phyloP scores from a whole-genome alignment of 37 sponge, comb jelly and placozoan species.

The Chondrosia reniformis region DNA sequence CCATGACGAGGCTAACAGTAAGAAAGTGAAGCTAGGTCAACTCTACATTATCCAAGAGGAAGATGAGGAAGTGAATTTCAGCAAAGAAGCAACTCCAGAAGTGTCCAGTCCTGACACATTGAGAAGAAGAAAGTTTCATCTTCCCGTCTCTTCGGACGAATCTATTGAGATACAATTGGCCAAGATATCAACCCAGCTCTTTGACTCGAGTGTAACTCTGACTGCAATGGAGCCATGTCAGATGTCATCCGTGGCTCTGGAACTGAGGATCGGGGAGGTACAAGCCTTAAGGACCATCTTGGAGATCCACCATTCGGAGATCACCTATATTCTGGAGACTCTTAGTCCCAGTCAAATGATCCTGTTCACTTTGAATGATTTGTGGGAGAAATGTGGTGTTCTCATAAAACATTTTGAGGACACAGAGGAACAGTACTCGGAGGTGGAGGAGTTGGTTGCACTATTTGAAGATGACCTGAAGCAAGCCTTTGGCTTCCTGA shows the following conservation, averaged over 20 bases:
- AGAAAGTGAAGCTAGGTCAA: background rate
- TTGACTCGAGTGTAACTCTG: constrained; percentile 9
- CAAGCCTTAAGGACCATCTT: constrained; percentile 17
- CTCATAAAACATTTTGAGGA: constrained; percentile 21
- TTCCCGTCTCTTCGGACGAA: background rate
- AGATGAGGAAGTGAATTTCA: background rate
- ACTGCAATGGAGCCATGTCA: constrained; percentile 22
- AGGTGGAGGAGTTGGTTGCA: constrained; percentile 2
- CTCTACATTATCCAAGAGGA: constrained; percentile 9
- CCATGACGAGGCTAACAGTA: constrained; percentile 13
- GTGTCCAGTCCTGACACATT: background rate
- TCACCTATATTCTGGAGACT: constrained; percentile 19
- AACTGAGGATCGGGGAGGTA: constrained; percentile 1
- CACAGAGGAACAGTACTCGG: constrained; percentile 13
- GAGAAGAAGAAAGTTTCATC: constrained; percentile 6
- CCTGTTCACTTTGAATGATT: constrained; percentile 1
- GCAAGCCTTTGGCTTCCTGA: background rate
- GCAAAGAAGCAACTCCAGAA: no score
- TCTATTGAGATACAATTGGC: constrained; percentile 9
- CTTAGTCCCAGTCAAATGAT: background rate
- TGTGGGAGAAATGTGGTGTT: constrained; percentile 11
- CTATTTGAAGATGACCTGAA: constrained; percentile 13
- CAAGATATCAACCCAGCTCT: constrained; percentile 19
- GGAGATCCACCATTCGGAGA: constrained; percentile 24
- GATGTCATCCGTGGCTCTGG: constrained; percentile 2